Percentiles rank a stretch among this genome's conserved stretches.
phyloP scores from a whole-genome alignment of 1,140 invertebrate species.

The Leguminivora glycinivorella region DNA sequence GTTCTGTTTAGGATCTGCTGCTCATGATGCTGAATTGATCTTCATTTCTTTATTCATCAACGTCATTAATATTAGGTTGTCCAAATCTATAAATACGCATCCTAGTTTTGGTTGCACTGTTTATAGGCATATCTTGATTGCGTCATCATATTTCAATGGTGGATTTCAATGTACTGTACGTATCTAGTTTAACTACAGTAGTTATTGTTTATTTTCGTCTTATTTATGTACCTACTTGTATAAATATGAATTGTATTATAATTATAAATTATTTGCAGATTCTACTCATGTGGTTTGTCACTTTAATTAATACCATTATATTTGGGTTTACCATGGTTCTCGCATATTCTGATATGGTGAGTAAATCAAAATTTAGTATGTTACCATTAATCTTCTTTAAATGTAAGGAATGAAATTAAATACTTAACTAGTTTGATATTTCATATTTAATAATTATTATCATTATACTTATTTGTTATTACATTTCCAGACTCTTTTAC shows the following conservation, averaged over 20 bases:
- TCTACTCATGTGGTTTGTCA: constrained; percentile 33
- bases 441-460: background rate
- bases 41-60: constrained; percentile 45
- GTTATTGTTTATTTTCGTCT: background rate
- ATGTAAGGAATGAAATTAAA: background rate
- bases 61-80: constrained; percentile 47
- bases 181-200: background rate
- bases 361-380: background rate
- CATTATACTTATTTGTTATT: background rate
- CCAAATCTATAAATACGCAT: constrained; percentile 31
- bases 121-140: constrained; percentile 47
- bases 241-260: constrained; percentile 10
- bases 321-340: constrained; percentile 35
- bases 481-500: background rate
- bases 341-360: constrained; percentile 25
- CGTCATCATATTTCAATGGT: constrained; percentile 45
- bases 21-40: constrained; percentile 51
- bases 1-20: constrained; percentile 41
- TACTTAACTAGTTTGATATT: background rate
- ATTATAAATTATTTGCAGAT: constrained; percentile 37
- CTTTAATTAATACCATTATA: constrained; percentile 34
- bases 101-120: constrained; percentile 39
- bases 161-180: constrained; percentile 40
- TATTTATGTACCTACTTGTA: too few relatives aligned
- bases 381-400: background rate